phyloP scores from a whole-genome alignment of 2,888 invertebrate species.

The Corythucha ciliata region DNA sequence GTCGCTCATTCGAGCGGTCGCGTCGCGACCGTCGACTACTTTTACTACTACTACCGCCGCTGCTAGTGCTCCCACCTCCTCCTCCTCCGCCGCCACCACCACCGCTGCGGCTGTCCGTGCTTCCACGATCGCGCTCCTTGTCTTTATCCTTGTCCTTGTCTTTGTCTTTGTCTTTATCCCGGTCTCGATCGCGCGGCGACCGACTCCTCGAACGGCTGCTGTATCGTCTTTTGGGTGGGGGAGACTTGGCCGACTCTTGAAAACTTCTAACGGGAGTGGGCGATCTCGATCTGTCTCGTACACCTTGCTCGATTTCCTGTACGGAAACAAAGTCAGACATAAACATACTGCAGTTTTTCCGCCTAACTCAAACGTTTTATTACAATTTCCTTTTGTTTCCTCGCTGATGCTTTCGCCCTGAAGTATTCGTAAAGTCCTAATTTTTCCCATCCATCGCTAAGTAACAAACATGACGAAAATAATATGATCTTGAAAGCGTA shows the following conservation, averaged over 20 bases:
- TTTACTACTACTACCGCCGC: conserved; percentile 9
- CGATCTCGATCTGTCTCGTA: conserved; percentile 58
- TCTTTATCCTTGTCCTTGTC: conserved; percentile 6
- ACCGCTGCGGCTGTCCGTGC: conserved; percentile 4
- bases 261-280: conserved; percentile 72
- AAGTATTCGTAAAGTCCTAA: conserved; percentile 95
- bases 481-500: conserved; percentile 1
- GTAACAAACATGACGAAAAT: no score
- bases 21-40: conserved; percentile 10
- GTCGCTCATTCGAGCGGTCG: conserved; percentile 8
- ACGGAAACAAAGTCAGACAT: conserved; percentile 4
- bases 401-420: conserved; percentile 86
- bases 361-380: no score
- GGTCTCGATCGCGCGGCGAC: conserved; percentile 13
- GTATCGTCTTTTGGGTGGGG: conserved; percentile 62
- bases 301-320: conserved; percentile 61
- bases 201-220: conserved; percentile 34
- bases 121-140: conserved; percentile 17
- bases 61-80: conserved; percentile 9
- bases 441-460: conserved; percentile 96
- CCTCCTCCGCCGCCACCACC: no score
- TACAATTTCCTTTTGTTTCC: conserved; percentile 67
- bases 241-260: conserved; percentile 59
- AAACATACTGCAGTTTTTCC: no score
- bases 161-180: conserved; percentile 16